Evolutionary conservation across 1,140 invertebrate species (phyloP).

Genomic region (Bombus turneri): DNA sequence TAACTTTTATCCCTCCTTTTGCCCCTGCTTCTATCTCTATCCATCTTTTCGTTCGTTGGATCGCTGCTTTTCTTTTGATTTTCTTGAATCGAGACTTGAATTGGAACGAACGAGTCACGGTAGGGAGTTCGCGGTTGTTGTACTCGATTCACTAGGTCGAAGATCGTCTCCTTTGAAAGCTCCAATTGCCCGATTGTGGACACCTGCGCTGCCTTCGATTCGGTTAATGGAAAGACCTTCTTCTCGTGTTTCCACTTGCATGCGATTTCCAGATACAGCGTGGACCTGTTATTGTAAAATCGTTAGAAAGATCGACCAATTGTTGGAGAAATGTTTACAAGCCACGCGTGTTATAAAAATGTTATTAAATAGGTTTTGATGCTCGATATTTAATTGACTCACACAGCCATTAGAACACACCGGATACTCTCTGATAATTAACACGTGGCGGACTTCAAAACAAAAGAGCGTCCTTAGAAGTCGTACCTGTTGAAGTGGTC

Average conservation of each 20-base stretch:
- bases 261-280: too few relatives aligned
- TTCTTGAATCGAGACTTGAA: conserved; percentile 12
- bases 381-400: too few relatives aligned
- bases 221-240: background rate
- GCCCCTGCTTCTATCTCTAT: background rate
- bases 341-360: too few relatives aligned
- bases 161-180: background rate
- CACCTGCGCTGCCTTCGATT: background rate
- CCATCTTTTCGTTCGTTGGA: too few relatives aligned
- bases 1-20: background rate
- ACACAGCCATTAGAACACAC: fast-evolving
- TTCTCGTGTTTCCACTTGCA: background rate
- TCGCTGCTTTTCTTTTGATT: background rate
- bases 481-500: too few relatives aligned
- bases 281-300: fast-evolving
- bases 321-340: too few relatives aligned
- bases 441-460: too few relatives aligned
- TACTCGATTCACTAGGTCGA: background rate
- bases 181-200: background rate
- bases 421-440: too few relatives aligned
- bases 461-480: too few relatives aligned
- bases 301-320: too few relatives aligned
- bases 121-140: too few relatives aligned
- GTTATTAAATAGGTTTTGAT: too few relatives aligned
- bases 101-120: background rate